Conservation (phyloP, 2,797 vertebrate species). For the Coregonus suidteri region DNA sequence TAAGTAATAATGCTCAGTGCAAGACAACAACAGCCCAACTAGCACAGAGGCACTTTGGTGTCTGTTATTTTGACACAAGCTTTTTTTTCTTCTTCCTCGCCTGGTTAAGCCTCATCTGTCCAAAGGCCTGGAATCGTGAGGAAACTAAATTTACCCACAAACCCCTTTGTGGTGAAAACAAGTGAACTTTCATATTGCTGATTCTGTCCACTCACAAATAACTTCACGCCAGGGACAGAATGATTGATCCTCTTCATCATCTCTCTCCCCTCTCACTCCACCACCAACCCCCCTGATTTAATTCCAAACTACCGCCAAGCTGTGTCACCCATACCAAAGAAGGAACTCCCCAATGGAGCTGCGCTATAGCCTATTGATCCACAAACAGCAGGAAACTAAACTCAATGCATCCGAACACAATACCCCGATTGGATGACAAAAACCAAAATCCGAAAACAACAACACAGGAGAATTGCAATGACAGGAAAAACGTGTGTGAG, state of each 20-base stretch:
- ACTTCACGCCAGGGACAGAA: slow-evolving; percentile 81
- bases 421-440: slow-evolving; percentile 18
- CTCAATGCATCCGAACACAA: slow-evolving; percentile 48
- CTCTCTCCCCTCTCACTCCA: slow-evolving; percentile 66
- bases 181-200: slow-evolving; percentile 84
- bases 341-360: slow-evolving; percentile 69
- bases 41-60: slow-evolving; percentile 42
- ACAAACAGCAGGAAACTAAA: slow-evolving; percentile 60
- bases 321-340: slow-evolving; percentile 79
- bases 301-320: slow-evolving; percentile 80
- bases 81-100: slow-evolving; percentile 26
- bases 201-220: slow-evolving; percentile 82
- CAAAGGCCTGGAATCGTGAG: slow-evolving; percentile 50
- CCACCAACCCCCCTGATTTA: slow-evolving; percentile 72
- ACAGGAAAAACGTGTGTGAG: slow-evolving; percentile 1
- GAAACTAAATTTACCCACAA: slow-evolving; percentile 73
- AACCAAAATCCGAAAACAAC: not conserved
- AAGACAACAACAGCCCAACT: slow-evolving; percentile 46
- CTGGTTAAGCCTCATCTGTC: slow-evolving; percentile 45
- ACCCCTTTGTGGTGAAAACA: slow-evolving; percentile 72
- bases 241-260: slow-evolving; percentile 89
- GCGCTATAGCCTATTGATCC: slow-evolving; percentile 69
- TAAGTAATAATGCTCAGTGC: slow-evolving; percentile 43
- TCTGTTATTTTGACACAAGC: slow-evolving; percentile 34
- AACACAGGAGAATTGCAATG: slow-evolving; percentile 20